Percentiles rank a stretch among this genome's conserved stretches.
These are phyloP conservation scores for Centropus bengalensis DNA, from an alignment of 2,113 vertebrate genomes.

Conservation along the genomic window DNA sequence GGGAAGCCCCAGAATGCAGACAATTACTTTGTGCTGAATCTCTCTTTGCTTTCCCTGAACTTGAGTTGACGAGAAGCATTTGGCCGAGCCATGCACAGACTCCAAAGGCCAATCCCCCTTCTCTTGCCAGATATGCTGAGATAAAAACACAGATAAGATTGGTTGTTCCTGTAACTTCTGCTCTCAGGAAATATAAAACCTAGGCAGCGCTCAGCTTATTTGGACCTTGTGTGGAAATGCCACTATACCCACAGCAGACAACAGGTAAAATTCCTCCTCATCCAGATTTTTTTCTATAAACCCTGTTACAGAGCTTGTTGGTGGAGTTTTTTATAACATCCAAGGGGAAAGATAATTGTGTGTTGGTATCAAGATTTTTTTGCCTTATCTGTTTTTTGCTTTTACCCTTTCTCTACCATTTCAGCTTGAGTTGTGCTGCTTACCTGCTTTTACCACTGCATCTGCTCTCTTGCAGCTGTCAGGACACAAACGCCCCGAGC, in stretches of 20 bases:
- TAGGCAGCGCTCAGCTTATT: neutral
- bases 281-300: neutral
- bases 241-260: neutral
- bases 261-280: neutral
- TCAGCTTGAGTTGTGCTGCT: neutral
- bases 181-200: conserved; percentile 41
- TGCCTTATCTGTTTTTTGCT: neutral
- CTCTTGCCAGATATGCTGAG: conserved; percentile 8
- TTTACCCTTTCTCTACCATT: neutral
- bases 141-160: conserved; percentile 35
- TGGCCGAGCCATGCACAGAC: neutral
- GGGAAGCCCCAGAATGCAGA: neutral
- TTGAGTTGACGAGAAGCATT: conserved; percentile 32
- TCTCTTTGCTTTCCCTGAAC: conserved; percentile 22
- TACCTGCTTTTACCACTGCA: neutral
- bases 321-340: neutral
- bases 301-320: neutral
- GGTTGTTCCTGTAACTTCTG: neutral
- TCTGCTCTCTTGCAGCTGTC: neutral
- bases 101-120: conserved; percentile 22
- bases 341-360: neutral
- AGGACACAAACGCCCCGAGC: neutral
- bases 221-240: neutral
- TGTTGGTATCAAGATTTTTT: neutral
- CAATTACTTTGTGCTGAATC: neutral